Evolutionary conservation across 35 echinoderm and acorn worm species (phyloP), one percentile per base, ranked within the genome.

Genomic region (Nesometra sesokonis): DNA sequence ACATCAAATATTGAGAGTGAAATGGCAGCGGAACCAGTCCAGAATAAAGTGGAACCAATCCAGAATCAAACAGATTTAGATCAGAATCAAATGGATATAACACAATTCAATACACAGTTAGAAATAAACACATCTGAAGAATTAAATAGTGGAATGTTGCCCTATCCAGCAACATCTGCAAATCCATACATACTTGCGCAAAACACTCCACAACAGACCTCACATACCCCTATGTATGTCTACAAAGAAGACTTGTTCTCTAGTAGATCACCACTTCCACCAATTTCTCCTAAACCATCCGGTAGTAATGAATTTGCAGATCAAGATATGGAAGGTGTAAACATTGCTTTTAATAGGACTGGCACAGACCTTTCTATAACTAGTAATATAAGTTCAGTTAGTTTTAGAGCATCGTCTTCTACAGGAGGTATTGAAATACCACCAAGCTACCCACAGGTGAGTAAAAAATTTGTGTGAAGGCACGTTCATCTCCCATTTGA

Each of bases 401-500:
- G 23, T 27, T 67, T 1, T 3, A 67, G 52, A 27, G 23, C 52
- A 17, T 5, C 7, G 23, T 67, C 52, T 9, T 67, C 52, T 13
- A 19, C 23, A 19, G 52, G 23, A 67, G 23, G 7, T 17, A 19
- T 67, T 21, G 76, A 76, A 0, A 46, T 33, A 27, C 91, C 87
- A 39, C 91, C 84, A 3, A 81, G 82, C 30, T 93, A 89, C 47
- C 91, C 91, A 80, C 67, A 86, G 88, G 91, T 93, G 77, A 86
- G 86, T 46, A 9, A 7, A 43, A 15, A 7, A 43, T 43, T n/a
- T n/a, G n/a, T n/a, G n/a, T n/a, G n/a, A n/a, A n/a, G n/a, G n/a
- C n/a, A n/a, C n/a, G n/a, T n/a, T 43, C 38, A 43, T 43, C 38
- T 4, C 38, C 38, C 15, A 43, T 15, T 43, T 4, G 4, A 43